Evolutionary conservation across 2,888 invertebrate genomes (phyloP).

Genomic region (Nemotelus pantherinus): DNA sequence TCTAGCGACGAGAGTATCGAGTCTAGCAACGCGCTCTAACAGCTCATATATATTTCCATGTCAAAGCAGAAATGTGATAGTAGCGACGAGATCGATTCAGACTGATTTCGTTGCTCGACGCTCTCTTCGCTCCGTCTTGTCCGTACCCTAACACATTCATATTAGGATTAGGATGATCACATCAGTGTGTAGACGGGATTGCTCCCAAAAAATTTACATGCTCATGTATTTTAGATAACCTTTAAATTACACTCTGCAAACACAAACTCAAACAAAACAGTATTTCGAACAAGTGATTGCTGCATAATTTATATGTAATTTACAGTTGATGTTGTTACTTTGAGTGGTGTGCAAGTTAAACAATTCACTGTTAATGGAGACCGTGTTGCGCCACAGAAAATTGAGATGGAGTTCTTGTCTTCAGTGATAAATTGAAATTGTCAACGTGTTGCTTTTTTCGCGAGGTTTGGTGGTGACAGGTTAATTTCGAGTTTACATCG

Average conservation of each 20-base stretch:
- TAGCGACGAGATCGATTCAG: too few relatives aligned
- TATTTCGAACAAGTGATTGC: slow-evolving; percentile 26
- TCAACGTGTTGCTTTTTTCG: too few relatives aligned
- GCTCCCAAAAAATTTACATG: not conserved
- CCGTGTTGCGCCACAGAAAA: not conserved
- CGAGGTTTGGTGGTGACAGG: too few relatives aligned
- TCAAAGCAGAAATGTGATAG: not conserved
- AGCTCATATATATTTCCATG: not conserved
- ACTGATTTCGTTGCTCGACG: too few relatives aligned
- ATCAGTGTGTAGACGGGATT: not conserved
- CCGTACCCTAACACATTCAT: not conserved
- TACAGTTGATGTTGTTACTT: slow-evolving; percentile 26
- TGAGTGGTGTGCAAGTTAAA: slow-evolving; percentile 25
- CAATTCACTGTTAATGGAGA: slow-evolving; percentile 11
- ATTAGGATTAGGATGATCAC: not conserved
- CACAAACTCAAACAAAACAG: slow-evolving; percentile 15
- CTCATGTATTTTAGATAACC: slow-evolving; percentile 41
- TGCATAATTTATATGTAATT: slow-evolving; percentile 38
- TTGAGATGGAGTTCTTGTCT: not conserved
- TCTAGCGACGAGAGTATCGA: not conserved
- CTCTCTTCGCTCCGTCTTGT: too few relatives aligned
- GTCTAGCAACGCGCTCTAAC: not conserved
- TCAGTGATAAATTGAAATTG: slow-evolving; percentile 29
- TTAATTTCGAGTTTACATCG: too few relatives aligned
- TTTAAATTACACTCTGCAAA: slow-evolving; percentile 15